Evolutionary conservation across 2,113 vertebrate species (phyloP).

Genomic region (Thermophis baileyi): DNA sequence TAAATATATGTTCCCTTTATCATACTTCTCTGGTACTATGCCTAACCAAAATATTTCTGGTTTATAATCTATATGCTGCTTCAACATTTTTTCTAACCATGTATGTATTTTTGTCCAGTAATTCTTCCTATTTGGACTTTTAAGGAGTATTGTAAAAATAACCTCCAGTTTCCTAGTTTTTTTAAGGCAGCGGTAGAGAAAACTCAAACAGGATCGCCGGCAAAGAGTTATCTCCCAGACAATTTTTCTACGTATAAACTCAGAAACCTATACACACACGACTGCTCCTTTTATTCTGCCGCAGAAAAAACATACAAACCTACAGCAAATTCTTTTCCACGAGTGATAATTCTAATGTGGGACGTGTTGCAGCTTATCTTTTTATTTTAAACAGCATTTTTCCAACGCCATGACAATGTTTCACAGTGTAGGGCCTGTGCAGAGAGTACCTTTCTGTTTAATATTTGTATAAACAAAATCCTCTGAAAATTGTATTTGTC

Average conservation of each 20-base stretch:
- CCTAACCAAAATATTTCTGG: no score
- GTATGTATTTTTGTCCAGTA: no score
- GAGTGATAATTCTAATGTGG: neutral
- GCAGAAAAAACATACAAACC: neutral
- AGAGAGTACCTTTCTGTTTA: constrained; percentile 29
- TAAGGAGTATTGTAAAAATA: neutral
- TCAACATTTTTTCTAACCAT: no score
- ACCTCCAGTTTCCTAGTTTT: neutral
- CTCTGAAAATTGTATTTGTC: constrained; percentile 11
- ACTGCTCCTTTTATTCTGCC: neutral
- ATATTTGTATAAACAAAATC: constrained; percentile 15
- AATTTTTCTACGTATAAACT: neutral
- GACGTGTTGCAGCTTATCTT: neutral
- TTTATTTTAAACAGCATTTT: constrained; percentile 1
- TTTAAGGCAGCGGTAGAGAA: neutral
- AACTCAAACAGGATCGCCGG: neutral
- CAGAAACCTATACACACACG: neutral
- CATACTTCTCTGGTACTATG: no score
- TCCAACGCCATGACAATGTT: constrained; percentile 7
- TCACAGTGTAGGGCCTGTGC: neutral
- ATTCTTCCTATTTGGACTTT: neutral
- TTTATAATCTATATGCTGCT: no score
- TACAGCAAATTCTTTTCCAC: neutral
- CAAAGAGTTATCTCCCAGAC: neutral
- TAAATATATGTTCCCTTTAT: no score